phyloP scores from a whole-genome alignment of 35 echinoderm and acorn worm genomes.

The Stichopus chloronotus region DNA sequence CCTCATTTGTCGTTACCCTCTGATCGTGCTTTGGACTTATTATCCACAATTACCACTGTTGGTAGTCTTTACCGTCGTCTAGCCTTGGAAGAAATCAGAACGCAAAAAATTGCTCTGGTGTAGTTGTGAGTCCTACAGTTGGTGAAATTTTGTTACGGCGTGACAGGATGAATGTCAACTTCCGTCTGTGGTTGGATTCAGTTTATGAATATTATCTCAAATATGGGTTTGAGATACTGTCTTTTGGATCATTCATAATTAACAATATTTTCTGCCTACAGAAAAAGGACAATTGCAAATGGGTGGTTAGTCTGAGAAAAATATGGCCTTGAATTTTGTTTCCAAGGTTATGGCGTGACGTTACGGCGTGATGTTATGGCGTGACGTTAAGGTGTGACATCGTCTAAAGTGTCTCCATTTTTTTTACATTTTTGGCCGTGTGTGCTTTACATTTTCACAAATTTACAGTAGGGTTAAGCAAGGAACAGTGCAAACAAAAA shows the following conservation, averaged over 20 bases:
- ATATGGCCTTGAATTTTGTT: background rate
- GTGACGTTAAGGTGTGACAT: too few relatives aligned
- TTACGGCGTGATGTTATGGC: too few relatives aligned
- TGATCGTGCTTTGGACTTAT: background rate
- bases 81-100: background rate
- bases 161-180: too few relatives aligned
- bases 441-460: background rate
- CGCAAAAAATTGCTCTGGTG: background rate
- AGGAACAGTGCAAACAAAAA: background rate
- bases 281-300: background rate
- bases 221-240: background rate
- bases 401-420: background rate
- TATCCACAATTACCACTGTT: background rate
- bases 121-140: background rate
- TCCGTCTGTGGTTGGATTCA: background rate
- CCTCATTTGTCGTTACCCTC: background rate
- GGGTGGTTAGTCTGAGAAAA: background rate
- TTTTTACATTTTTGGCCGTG: background rate
- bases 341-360: background rate
- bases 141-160: background rate
- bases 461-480: background rate
- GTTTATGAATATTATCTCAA: background rate
- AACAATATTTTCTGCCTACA: background rate
- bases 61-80: background rate
- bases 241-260: slow-evolving; percentile 16